Conservation (phyloP, 2,797 vertebrate species). For the Neosilurus mollespiculum region DNA sequence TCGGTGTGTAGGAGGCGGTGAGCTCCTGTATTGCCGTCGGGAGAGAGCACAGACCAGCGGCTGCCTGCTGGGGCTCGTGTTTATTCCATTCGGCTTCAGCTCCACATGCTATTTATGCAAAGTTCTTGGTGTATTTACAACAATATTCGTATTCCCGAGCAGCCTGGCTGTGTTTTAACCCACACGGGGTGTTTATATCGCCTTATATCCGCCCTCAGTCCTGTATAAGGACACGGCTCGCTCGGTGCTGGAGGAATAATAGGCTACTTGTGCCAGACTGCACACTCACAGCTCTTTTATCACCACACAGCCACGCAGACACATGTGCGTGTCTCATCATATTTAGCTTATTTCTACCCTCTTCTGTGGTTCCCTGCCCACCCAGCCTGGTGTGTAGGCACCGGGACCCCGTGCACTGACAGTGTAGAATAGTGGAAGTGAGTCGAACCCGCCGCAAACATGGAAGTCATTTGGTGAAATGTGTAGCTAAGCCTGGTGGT, state of each 20-base stretch:
- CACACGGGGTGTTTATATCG: neutral
- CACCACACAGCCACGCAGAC: neutral
- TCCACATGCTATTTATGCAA: neutral
- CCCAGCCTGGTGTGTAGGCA: neutral
- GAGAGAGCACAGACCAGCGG: neutral
- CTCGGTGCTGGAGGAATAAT: slow-evolving; percentile 43
- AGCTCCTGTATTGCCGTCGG: neutral
- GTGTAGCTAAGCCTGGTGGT: too few relatives aligned
- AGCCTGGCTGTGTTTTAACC: neutral
- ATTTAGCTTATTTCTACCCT: neutral
- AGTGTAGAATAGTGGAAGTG: neutral
- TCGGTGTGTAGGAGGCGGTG: neutral
- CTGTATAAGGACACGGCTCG: neutral
- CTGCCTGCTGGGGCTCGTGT: neutral
- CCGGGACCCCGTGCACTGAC: neutral
- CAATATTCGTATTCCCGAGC: too few relatives aligned
- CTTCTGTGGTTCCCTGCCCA: neutral
- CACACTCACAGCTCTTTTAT: slow-evolving; percentile 21
- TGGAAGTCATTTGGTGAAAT: neutral
- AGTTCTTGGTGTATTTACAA: neutral
- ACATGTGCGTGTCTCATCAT: neutral
- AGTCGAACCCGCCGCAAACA: neutral
- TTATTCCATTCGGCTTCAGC: neutral
- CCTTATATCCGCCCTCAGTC: neutral
- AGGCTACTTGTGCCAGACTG: slow-evolving; percentile 40